phyloP scores from a whole-genome alignment of 2,888 invertebrate genomes.

The Drosophila infuscata region DNA sequence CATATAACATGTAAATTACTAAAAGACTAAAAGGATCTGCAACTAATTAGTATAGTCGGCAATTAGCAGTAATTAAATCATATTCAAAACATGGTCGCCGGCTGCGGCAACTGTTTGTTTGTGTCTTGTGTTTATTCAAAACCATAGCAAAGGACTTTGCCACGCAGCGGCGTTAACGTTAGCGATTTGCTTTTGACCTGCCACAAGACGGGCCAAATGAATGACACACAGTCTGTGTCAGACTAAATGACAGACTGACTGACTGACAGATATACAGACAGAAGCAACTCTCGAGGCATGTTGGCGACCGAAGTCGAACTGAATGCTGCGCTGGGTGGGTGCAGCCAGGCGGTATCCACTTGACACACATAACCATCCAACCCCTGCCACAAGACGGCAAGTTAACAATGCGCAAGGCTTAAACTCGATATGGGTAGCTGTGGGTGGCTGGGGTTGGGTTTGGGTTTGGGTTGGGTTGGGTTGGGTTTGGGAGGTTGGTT shows the following conservation, averaged over 20 bases:
- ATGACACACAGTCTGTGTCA: constrained; percentile 37
- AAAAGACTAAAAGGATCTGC: constrained; percentile 12
- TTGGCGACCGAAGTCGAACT: constrained; percentile 17
- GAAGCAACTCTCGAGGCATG: constrained; percentile 29
- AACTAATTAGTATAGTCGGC: constrained; percentile 63
- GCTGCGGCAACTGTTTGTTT: constrained; percentile 10
- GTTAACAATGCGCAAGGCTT: constrained; percentile 65
- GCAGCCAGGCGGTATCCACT: constrained; percentile 63
- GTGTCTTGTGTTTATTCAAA: constrained; percentile 54
- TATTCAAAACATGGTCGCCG: constrained; percentile 57
- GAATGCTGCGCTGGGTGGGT: constrained; percentile 22
- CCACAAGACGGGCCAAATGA: constrained; percentile 60
- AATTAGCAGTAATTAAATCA: constrained; percentile 75
- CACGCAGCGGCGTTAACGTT: constrained; percentile 62
- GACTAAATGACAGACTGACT: constrained; percentile 47
- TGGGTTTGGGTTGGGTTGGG: constrained; percentile 14
- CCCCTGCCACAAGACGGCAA: constrained; percentile 48
- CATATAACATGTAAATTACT: constrained; percentile 1
- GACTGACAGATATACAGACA: constrained; percentile 1
- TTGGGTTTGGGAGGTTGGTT: constrained; percentile 14
- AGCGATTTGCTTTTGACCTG: constrained; percentile 72
- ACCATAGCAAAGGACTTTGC: constrained; percentile 63
- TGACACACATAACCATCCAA: constrained; percentile 64
- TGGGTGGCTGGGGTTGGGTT: constrained; percentile 17
- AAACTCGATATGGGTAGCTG: constrained; percentile 7